Evolutionary conservation across 2,797 vertebrate genomes (phyloP), one percentile per base, ranked within the genome.

Genomic region (Lophura swinhoii): DNA sequence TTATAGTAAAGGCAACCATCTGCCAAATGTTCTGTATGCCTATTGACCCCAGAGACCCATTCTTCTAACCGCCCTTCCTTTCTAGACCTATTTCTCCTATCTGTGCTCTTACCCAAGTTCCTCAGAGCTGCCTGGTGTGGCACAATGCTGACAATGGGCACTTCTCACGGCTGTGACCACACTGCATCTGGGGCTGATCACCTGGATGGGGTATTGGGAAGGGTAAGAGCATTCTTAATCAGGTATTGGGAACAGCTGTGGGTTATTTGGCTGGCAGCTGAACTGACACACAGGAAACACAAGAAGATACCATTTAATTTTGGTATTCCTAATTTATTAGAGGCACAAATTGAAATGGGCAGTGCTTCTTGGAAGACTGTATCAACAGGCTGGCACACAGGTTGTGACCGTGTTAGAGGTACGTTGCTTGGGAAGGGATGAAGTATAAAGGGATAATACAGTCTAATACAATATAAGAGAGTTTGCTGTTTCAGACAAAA

Each of bases 291-390:
- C 82, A 78, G 82, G 72, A 93, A 91, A 74, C 49, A 49, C 81
- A 88, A 3, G 0, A 6, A 67, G 73, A 26, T 73, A 60, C 55
- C 63, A 67, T 95, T 96, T 96, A 49, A 72, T 96, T 91, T 73
- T 41, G 39, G n/a, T 46, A 41, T 92, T 88, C 69, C 87, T 94
- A 67, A 89, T 91, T 91, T 92, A 75, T 89, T 60, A 43, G 56
- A 76, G 49, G 46, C 66, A 87, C 1, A 15, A 81, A 78, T 59
- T 76, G 48, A 70, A 90, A 78, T 9, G 15, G 33, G 56, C 63
- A 81, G 24, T 9, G 31, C 15, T 84, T 63, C 51, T 87, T 2
- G 7, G 56, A 84, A 56, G 39, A 33, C 51, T 89, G 56, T 49
- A 31, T 39, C 14, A 81, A 70, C 73, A 93, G 87, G 62, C 64